These are phyloP conservation scores for Hyles lineata DNA, from an alignment of 2,888 invertebrate genomes.

Conservation along the genomic window DNA sequence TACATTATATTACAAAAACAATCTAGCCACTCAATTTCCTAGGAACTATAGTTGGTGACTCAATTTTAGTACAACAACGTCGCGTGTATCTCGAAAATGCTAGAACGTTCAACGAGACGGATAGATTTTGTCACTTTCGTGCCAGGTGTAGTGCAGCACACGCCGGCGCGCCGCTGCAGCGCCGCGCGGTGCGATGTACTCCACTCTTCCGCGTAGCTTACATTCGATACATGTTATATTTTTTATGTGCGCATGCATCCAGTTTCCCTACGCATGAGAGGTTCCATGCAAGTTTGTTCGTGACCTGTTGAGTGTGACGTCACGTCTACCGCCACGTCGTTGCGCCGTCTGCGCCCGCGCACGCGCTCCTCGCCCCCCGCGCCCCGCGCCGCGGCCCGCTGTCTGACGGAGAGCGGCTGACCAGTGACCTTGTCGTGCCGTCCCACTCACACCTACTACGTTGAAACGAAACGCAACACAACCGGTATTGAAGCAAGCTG, in stretches of 20 bases:
- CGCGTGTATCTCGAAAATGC: neutral
- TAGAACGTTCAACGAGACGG: neutral
- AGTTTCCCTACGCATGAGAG: conserved; percentile 78
- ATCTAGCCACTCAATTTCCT: neutral
- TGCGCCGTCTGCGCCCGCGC: conserved; percentile 78
- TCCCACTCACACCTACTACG: conserved; percentile 63
- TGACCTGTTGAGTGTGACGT: conserved; percentile 73
- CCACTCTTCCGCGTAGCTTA: conserved; percentile 49
- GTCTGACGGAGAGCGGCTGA: conserved; percentile 81
- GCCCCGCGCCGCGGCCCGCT: conserved; percentile 67
- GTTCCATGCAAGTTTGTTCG: conserved; percentile 66
- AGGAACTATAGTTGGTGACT: conserved; percentile 15
- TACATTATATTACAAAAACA: conserved; percentile 3
- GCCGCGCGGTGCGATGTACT: neutral
- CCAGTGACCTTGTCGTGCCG: conserved; percentile 80
- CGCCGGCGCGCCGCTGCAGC: neutral
- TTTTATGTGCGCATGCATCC: conserved; percentile 67
- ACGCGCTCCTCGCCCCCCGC: conserved; percentile 62
- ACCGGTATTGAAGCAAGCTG: conserved; percentile 73
- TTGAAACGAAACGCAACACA: conserved; percentile 56
- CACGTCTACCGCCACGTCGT: conserved; percentile 73
- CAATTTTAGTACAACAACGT: neutral
- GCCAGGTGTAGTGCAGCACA: neutral
- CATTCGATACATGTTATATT: conserved; percentile 58
- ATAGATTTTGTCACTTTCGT: neutral